These are phyloP conservation scores for Drosophila willistoni DNA, from an alignment of 1,140 invertebrate species.

Conservation along the genomic window DNA sequence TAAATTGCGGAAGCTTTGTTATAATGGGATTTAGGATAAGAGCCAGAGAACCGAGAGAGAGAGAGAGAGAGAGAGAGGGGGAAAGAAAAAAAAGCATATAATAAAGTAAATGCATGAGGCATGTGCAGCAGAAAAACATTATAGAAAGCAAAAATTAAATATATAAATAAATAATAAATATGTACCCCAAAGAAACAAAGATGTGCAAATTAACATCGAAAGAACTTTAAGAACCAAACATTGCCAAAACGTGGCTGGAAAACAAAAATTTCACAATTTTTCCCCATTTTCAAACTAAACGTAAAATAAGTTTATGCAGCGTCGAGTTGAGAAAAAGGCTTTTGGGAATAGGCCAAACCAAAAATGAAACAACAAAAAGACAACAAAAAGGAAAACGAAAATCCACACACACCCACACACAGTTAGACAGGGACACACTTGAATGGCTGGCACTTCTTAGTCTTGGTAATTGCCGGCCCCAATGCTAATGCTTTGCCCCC, in stretches of 20 bases:
- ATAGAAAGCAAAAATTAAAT: constrained; percentile 54
- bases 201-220: constrained; percentile 64
- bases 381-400: constrained; percentile 31
- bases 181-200: constrained; percentile 10
- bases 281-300: constrained; percentile 49
- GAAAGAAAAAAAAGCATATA: constrained; percentile 13
- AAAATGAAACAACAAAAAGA: constrained; percentile 25
- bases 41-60: neutral
- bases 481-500: constrained; percentile 74
- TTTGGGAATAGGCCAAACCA: constrained; percentile 53
- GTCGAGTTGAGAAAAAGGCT: constrained; percentile 62
- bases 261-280: constrained; percentile 31
- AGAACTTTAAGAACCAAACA: constrained; percentile 33
- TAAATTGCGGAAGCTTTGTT: constrained; percentile 55
- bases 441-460: constrained; percentile 69
- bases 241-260: constrained; percentile 26
- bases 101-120: constrained; percentile 25
- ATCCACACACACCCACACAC: constrained; percentile 1
- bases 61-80: no score
- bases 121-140: neutral
- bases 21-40: constrained; percentile 58
- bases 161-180: constrained; percentile 72
- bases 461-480: constrained; percentile 66
- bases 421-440: constrained; percentile 46
- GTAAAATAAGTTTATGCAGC: constrained; percentile 62